Percentiles rank a stretch among this genome's conserved stretches.
phyloP scores from a whole-genome alignment of 1,140 invertebrate species.

The Temnothorax curvispinosus region DNA sequence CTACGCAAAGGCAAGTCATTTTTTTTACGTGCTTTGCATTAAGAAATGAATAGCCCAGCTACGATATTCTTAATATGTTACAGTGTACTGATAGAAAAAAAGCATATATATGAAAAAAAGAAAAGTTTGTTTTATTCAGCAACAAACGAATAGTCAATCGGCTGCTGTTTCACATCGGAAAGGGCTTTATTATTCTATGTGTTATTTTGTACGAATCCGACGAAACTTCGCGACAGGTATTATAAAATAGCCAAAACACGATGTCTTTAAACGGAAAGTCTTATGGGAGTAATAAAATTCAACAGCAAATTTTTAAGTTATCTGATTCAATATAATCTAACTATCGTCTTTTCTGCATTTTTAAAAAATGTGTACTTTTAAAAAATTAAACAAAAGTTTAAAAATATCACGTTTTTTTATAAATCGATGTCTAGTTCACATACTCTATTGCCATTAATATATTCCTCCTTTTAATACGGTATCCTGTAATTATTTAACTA shows the following conservation, averaged over 20 bases:
- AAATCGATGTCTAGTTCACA: neutral
- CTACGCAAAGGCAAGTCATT: neutral
- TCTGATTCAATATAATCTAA: neutral
- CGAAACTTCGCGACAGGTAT: constrained; percentile 76
- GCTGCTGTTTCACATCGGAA: constrained; percentile 79
- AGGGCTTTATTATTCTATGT: constrained; percentile 80
- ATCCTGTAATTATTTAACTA: neutral
- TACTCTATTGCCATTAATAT: neutral
- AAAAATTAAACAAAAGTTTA: neutral
- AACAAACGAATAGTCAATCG: constrained; percentile 47
- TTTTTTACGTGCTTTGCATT: neutral
- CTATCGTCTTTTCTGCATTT: neutral
- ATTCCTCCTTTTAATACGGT: neutral
- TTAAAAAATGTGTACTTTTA: neutral
- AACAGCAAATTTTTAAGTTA: neutral
- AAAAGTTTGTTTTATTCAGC: constrained; percentile 63
- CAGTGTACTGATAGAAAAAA: neutral
- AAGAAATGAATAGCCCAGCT: neutral
- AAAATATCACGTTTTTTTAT: neutral
- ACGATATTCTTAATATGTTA: neutral
- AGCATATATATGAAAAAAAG: constrained; percentile 4
- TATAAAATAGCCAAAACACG: constrained; percentile 78
- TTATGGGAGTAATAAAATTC: constrained; percentile 71
- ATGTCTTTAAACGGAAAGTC: constrained; percentile 74
- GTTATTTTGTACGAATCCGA: constrained; percentile 72